Evolutionary conservation across 2,113 vertebrate species (phyloP).

Genomic region (Erinaceus europaeus): DNA sequence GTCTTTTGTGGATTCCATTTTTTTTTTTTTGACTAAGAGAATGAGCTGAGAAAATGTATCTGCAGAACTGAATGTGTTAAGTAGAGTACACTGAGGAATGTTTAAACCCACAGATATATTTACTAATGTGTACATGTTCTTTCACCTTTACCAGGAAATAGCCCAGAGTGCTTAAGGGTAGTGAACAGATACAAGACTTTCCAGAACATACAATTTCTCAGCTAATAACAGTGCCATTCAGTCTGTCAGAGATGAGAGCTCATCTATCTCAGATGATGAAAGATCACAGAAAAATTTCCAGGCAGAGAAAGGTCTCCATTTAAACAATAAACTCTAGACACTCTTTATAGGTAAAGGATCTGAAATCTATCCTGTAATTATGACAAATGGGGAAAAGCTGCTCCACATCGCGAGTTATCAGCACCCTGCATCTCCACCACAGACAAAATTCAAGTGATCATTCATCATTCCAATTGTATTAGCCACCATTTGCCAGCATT

Average conservation of each 20-base stretch:
- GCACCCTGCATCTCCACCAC: neutral
- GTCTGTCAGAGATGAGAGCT: neutral
- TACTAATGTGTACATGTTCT: neutral
- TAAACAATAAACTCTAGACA: conserved; percentile 50
- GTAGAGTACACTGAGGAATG: neutral
- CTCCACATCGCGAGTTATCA: neutral
- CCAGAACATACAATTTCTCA: neutral
- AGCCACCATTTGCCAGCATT: conserved; percentile 48
- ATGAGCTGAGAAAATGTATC: neutral
- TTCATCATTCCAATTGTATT: conserved; percentile 64
- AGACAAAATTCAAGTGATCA: conserved; percentile 25
- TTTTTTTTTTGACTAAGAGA: neutral
- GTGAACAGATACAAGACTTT: neutral
- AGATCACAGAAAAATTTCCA: conserved; percentile 32
- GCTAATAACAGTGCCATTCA: conserved; percentile 6
- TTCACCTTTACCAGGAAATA: neutral
- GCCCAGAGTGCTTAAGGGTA: neutral
- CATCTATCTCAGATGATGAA: conserved; percentile 52
- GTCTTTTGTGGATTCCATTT: neutral
- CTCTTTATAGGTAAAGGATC: conserved; percentile 56
- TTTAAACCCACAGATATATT: neutral
- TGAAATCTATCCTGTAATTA: conserved; percentile 65
- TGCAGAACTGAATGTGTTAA: neutral
- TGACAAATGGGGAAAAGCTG: conserved; percentile 51
- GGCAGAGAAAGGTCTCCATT: conserved; percentile 47